Percentiles rank a stretch among this genome's conserved stretches.
phyloP scores from a whole-genome alignment of 2,888 invertebrate genomes.

The Xanthostigma xanthostigma region DNA sequence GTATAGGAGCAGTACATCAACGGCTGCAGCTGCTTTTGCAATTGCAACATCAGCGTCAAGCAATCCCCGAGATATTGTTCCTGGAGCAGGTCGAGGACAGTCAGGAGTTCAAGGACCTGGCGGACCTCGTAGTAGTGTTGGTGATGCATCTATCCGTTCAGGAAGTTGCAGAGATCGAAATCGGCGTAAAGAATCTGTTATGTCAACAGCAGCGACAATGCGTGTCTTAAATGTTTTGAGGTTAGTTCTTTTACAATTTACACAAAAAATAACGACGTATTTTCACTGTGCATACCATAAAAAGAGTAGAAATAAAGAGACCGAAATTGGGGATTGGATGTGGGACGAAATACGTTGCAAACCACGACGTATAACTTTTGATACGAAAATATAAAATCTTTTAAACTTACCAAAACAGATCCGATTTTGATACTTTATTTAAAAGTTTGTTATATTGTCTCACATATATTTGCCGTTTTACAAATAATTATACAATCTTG shows the following conservation, averaged over 20 bases:
- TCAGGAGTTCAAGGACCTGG: not conserved
- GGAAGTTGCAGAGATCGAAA: slow-evolving; percentile 31
- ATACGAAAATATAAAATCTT: too few species aligned
- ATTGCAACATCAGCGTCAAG: slow-evolving; percentile 81
- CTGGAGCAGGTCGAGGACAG: slow-evolving; percentile 12
- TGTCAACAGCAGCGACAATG: slow-evolving; percentile 90
- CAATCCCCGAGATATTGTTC: slow-evolving; percentile 55
- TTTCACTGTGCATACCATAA: too few species aligned
- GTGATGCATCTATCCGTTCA: slow-evolving; percentile 20
- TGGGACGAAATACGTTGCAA: too few species aligned
- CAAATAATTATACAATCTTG: too few species aligned
- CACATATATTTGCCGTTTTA: too few species aligned
- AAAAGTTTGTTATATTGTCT: too few species aligned
- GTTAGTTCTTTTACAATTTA: slow-evolving; percentile 19
- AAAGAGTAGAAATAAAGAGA: too few species aligned
- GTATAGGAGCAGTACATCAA: slow-evolving; percentile 64
- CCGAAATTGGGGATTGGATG: too few species aligned
- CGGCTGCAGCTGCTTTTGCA: slow-evolving; percentile 81
- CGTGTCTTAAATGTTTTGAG: slow-evolving; percentile 74
- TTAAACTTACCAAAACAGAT: too few species aligned
- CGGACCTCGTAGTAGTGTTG: slow-evolving; percentile 21
- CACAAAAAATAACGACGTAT: too few species aligned
- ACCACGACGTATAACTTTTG: too few species aligned
- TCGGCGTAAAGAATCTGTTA: slow-evolving; percentile 54
- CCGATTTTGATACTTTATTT: too few species aligned